Base-by-base conservation (phyloP, 2,113 vertebrate species). In the Vicugna pacos region DNA sequence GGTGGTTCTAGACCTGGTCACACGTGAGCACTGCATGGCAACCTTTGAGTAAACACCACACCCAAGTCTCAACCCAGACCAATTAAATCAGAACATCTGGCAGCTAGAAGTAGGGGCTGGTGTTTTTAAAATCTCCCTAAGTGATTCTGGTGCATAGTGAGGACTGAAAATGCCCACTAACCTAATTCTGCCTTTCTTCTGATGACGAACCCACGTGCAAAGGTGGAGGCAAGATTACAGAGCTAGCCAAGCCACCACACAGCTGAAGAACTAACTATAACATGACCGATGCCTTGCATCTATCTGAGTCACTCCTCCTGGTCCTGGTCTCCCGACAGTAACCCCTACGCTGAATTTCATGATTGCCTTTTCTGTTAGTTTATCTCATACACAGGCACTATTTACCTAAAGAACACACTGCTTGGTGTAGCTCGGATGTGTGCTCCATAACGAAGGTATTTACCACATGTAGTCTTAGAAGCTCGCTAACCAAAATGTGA, bases 61-160 rank as follows among this genome's bases (percentile, higher is more conserved):
- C 28, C 48, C 76, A 76, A 17, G 3, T 54, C 65, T 88, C 65
- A 64, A 30, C 13, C 8, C 24, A 72, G 5, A 64, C 56, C 16
- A 32, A 38, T 79, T 89, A n/a, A 90, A 94, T 95, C 46, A 82
- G 50, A 96, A 69, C 50, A 35, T 50, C 35, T 93, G 6, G 73
- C 46, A n/a, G 81, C 2, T 62, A 14, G 38, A 30, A 58, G 24
- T 28, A 42, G 60, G 4, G 35, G 26, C 6, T 28, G n/a, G 8
- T 73, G 77, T 20, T 85, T 95, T 58, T 60, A 14, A n/a, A 85
- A 89, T 50, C 30, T 93, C 52, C n/a, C 26, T 48, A 69, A 70
- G 42, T n/a, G 35, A 89, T 82, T 86, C 79, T 50, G 30, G 22
- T 64, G 2, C 35, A 81, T 16, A 54, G 30, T 75, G 22, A 80